Percentiles rank a stretch among this genome's conserved stretches.
phyloP scores from a whole-genome alignment of 2,888 invertebrate species.

The Chrysopilus asiliformis region DNA sequence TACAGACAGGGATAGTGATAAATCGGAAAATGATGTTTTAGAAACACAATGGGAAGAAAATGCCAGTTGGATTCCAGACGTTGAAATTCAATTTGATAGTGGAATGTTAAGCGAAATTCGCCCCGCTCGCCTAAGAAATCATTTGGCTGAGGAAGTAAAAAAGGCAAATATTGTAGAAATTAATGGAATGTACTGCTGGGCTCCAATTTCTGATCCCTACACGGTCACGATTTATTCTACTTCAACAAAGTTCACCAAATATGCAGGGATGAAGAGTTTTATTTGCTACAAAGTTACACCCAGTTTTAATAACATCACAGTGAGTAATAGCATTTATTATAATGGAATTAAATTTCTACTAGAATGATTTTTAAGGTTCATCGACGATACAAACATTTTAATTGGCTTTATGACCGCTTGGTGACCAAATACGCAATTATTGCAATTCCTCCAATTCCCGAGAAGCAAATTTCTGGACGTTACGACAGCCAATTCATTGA shows the following conservation, averaged over 20 bases:
- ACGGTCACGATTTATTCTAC: conserved; percentile 81
- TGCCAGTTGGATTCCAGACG: background rate
- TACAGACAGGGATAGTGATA: too few species aligned
- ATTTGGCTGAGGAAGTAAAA: conserved; percentile 42
- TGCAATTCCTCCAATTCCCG: conserved; percentile 92
- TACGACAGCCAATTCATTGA: conserved; percentile 97
- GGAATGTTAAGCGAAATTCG: background rate
- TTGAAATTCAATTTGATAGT: background rate
- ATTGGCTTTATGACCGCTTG: conserved; percentile 93
- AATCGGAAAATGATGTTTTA: too few species aligned
- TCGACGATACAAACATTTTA: conserved; percentile 95
- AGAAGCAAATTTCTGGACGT: conserved; percentile 93
- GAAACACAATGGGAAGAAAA: background rate
- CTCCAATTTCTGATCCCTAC: conserved; percentile 57
- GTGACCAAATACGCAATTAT: conserved; percentile 89
- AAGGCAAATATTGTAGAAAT: conserved; percentile 60
- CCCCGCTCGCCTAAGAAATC: background rate
- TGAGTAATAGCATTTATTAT: conserved; percentile 26
- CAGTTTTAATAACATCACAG: conserved; percentile 87
- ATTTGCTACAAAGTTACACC: conserved; percentile 95
- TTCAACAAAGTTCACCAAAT: conserved; percentile 93
- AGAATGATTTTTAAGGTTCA: conserved; percentile 36
- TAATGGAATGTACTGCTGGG: conserved; percentile 66
- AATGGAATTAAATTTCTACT: background rate
- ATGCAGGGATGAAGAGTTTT: conserved; percentile 93